Conservation (phyloP, 2,113 vertebrate species). For the Chaenocephalus aceratus region DNA sequence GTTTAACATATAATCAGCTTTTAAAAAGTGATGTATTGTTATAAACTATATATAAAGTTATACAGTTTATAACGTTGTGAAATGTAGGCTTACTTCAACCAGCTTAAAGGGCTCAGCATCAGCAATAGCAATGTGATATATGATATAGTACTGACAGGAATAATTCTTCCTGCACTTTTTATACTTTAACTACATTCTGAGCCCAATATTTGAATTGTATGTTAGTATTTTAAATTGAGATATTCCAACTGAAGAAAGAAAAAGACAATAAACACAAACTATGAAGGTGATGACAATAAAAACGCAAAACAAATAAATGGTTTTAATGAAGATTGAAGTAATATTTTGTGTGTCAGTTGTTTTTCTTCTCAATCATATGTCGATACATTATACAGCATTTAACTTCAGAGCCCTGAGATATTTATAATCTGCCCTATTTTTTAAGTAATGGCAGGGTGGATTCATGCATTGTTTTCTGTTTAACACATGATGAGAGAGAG, state of each 20-base stretch:
- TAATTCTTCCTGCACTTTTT: background rate
- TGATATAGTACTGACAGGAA: background rate
- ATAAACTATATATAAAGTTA: background rate
- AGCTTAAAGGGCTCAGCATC: background rate
- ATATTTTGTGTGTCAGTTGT: background rate
- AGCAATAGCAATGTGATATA: background rate
- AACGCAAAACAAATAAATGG: background rate
- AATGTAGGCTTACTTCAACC: background rate
- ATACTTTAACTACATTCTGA: background rate
- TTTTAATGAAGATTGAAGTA: background rate
- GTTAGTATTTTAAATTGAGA: background rate
- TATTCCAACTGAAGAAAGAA: background rate
- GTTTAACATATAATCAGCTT: background rate
- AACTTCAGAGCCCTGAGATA: background rate
- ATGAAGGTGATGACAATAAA: background rate
- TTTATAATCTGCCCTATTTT: too few relatives aligned
- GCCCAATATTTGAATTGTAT: background rate
- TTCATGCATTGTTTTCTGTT: background rate
- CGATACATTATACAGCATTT: too few relatives aligned
- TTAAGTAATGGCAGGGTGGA: too few relatives aligned
- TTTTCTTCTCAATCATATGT: background rate
- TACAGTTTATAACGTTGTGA: too few relatives aligned
- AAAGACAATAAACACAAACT: background rate
- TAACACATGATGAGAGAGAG: slow-evolving; percentile 15
- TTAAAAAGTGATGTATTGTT: background rate